phyloP scores from a whole-genome alignment of 2,888 invertebrate species.

The Chelonus formosanus region DNA sequence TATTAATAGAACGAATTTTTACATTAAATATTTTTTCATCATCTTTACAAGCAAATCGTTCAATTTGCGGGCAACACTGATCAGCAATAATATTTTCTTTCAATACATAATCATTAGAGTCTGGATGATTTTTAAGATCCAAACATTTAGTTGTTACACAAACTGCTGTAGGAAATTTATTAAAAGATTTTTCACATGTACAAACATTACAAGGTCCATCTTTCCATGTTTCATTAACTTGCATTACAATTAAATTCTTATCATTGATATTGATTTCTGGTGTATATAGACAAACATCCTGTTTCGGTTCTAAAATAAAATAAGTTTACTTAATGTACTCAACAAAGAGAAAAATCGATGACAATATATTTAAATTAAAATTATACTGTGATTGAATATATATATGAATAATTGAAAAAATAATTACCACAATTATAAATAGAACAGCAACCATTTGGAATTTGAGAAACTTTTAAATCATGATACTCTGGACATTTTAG shows the following conservation, averaged over 20 bases:
- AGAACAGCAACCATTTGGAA: slow-evolving; percentile 72
- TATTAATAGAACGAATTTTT: slow-evolving; percentile 22
- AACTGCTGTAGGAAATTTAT: slow-evolving; percentile 56
- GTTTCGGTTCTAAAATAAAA: slow-evolving; percentile 68
- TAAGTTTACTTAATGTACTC: slow-evolving; percentile 39
- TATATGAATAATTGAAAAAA: too few species aligned
- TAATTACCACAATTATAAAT: slow-evolving; percentile 72
- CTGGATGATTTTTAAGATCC: slow-evolving; percentile 60
- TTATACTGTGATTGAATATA: too few species aligned
- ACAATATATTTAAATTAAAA: slow-evolving; percentile 37
- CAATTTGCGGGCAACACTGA: slow-evolving; percentile 73
- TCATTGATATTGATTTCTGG: slow-evolving; percentile 65
- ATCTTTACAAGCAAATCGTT: slow-evolving; percentile 70
- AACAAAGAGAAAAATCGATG: slow-evolving; percentile 2
- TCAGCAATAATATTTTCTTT: slow-evolving; percentile 68
- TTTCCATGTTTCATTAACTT: slow-evolving; percentile 70
- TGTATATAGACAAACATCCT: slow-evolving; percentile 73
- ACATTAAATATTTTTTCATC: slow-evolving; percentile 54
- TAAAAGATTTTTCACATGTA: slow-evolving; percentile 65
- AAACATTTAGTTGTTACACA: slow-evolving; percentile 70
- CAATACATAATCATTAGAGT: slow-evolving; percentile 69
- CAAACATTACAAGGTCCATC: slow-evolving; percentile 79
- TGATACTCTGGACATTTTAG: slow-evolving; percentile 72
- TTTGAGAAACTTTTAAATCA: slow-evolving; percentile 58
- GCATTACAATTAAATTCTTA: slow-evolving; percentile 34